These are phyloP conservation scores for Emydura subglobosa DNA, from an alignment of 2,113 vertebrate genomes.

Conservation along the genomic window DNA sequence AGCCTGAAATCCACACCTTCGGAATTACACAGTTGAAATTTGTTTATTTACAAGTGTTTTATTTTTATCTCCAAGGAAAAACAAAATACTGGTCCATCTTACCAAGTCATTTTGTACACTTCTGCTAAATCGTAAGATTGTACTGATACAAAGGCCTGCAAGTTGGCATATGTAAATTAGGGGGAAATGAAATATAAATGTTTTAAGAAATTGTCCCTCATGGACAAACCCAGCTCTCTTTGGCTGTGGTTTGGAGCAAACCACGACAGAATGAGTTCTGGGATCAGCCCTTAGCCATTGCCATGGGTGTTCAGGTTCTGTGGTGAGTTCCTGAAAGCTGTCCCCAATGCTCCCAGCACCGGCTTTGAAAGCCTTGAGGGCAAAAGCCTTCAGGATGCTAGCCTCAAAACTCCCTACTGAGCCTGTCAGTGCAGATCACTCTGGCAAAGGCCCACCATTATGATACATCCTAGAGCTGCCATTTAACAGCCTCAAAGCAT, in stretches of 20 bases:
- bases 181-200: conserved; percentile 17
- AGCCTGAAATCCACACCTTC: conserved; percentile 15
- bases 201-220: neutral
- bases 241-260: neutral
- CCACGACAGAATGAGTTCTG: neutral
- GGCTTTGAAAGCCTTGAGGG: neutral
- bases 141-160: neutral
- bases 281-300: neutral
- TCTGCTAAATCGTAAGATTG: neutral
- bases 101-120: neutral
- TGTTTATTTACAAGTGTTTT: neutral
- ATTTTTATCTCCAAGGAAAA: neutral
- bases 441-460: neutral
- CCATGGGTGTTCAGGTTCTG: neutral
- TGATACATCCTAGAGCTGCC: neutral
- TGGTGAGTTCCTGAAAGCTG: conserved; percentile 17
- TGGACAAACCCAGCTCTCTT: neutral
- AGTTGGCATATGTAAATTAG: neutral
- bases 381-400: neutral
- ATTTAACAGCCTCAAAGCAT: neutral
- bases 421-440: neutral
- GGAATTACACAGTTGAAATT: neutral
- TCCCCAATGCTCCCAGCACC: neutral
- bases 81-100: neutral
- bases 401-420: neutral